Conservation (phyloP, 2,888 invertebrate species). For the Tanypteryx hageni region DNA sequence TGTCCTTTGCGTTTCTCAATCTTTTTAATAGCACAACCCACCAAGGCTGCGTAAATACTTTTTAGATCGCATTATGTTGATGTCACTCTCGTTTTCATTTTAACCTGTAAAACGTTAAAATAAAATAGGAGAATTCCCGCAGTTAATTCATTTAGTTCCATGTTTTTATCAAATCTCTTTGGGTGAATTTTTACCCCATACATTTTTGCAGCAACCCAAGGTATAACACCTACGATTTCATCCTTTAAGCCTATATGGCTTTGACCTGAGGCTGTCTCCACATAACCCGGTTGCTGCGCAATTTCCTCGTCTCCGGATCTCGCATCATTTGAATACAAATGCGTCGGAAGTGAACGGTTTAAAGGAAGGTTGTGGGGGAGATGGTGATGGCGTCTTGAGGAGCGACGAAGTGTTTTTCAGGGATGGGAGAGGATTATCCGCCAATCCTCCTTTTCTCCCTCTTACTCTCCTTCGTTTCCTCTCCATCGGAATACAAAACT, state of each 20-base stretch:
- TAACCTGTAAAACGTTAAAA: neutral
- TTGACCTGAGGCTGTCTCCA: neutral
- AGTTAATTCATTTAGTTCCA: neutral
- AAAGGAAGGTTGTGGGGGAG: neutral
- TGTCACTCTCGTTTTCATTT: neutral
- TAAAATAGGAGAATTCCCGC: no score
- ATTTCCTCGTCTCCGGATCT: neutral
- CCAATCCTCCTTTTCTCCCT: neutral
- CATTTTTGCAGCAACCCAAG: neutral
- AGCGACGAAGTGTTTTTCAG: neutral
- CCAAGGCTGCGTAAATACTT: no score
- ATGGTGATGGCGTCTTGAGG: neutral
- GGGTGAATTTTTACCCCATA: neutral
- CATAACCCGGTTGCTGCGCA: neutral
- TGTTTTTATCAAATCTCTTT: neutral
- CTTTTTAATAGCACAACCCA: no score
- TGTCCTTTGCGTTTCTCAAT: no score
- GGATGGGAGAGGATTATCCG: neutral
- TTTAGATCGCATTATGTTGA: neutral
- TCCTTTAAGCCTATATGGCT: neutral
- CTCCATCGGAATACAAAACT: no score
- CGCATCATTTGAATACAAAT: slow-evolving; percentile 21
- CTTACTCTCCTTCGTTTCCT: neutral
- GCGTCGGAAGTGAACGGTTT: neutral
- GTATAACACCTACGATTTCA: neutral